Conservation (phyloP, 2,888 invertebrate genomes). For the Capitulum mitella region DNA sequence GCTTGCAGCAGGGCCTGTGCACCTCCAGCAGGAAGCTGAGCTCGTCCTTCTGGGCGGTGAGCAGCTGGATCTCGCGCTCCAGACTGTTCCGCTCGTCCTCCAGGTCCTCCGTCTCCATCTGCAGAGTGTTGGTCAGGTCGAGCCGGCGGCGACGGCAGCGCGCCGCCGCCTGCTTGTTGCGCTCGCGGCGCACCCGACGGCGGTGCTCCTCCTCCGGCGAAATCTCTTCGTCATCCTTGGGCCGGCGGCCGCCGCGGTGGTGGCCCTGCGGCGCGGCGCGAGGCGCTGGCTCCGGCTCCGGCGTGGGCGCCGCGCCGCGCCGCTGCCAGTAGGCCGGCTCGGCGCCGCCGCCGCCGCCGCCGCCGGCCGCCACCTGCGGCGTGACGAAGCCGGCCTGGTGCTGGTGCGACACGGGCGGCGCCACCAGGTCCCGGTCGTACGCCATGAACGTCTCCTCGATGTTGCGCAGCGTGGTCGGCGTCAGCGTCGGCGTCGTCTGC, state of each 20-base stretch:
- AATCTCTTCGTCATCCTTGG: constrained; percentile 54
- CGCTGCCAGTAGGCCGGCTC: too few species aligned
- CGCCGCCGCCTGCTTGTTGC: constrained; percentile 96
- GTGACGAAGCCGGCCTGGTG: constrained; percentile 92
- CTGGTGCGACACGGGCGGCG: constrained; percentile 51
- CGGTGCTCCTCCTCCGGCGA: constrained; percentile 77
- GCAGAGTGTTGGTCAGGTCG: constrained; percentile 86
- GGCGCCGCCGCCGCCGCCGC: constrained; percentile 41
- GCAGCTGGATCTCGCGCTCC: constrained; percentile 68
- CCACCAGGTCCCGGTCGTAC: constrained; percentile 55
- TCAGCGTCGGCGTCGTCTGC: constrained; percentile 84
- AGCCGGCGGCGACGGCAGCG: constrained; percentile 91
- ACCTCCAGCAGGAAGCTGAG: constrained; percentile 70
- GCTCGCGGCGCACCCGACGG: constrained; percentile 73
- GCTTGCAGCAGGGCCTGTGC: constrained; percentile 62
- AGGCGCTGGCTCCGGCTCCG: constrained; percentile 59
- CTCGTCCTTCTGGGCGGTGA: constrained; percentile 68
- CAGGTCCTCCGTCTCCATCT: constrained; percentile 75
- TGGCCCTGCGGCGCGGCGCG: constrained; percentile 85
- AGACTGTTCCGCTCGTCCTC: constrained; percentile 73
- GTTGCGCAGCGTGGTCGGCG: constrained; percentile 82
- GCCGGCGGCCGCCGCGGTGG: constrained; percentile 74
- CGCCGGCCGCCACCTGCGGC: constrained; percentile 47
- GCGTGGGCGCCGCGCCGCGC: constrained; percentile 81
- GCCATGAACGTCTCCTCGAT: constrained; percentile 89